Base-by-base conservation (phyloP, 2,888 invertebrate species). In the Dendrolimus pini region DNA sequence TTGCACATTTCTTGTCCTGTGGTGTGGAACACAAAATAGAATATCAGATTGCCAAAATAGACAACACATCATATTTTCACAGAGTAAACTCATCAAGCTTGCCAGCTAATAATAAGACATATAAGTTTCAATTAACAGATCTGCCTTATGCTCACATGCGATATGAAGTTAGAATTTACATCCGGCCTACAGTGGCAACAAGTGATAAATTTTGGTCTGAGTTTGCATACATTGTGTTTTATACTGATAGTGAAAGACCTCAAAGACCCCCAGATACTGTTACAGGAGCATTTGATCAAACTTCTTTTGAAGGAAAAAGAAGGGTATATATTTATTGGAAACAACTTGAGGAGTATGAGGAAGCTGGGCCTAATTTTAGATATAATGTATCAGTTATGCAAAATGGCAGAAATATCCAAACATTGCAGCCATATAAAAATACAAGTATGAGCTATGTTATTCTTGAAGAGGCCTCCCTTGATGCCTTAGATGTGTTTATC, bases 311-410 rank as follows among this genome's bases (percentile, higher is more conserved):
- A 18, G 80, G 83, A 53, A 90, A 91, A 61, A 89, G 94, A 63
- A 92, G 93, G 58, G 87, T 96, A 54, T 93, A 93, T 75, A 85
- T 97, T 30, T 97, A 96, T 78, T 97, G 97, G 96, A 94, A 95
- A 74, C 92, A 94, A 64, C 91, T 97, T 56, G 92, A 93, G 18
- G 91, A 92, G 54, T 92, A 92, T 73, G 91, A 94, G 66, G 92
- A 94, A 69, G 96, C 96, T 72, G 97, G 96, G 18, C 92, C 93
- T 7, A 92, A 94, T 71, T 96, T 97, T 71, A 90, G 89, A 2
- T 97, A 97, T 74, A 86, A 90, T 64, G 91, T 96, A n/a, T 80
- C 87, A 52, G 72, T 81, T 14, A 70, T 71, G 41, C 78, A 81
- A 63, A 74, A 75, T 9, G 73, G 77, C 53, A 90, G 83, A 18